These are phyloP conservation scores for Gymnocypris eckloni DNA, from an alignment of 2,797 vertebrate genomes.

Conservation along the genomic window DNA sequence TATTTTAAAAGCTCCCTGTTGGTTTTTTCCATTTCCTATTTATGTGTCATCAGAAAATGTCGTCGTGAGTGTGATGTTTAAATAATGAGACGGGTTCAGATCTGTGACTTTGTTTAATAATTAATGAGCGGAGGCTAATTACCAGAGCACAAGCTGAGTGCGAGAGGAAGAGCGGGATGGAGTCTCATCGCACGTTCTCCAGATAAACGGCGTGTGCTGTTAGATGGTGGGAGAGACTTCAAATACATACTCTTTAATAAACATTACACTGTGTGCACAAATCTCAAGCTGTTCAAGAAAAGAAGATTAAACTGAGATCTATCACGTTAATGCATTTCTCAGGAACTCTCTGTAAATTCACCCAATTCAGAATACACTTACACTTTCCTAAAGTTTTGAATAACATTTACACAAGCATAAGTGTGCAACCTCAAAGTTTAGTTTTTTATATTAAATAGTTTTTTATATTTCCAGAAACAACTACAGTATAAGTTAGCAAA, in stretches of 20 bases:
- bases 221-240: constrained; percentile 23
- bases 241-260: constrained; percentile 41
- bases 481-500: background rate
- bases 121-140: constrained; percentile 63
- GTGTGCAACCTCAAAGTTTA: background rate
- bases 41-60: constrained; percentile 57
- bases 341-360: background rate
- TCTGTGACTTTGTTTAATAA: constrained; percentile 56
- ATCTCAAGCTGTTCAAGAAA: constrained; percentile 18
- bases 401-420: constrained; percentile 11
- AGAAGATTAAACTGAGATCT: constrained; percentile 19
- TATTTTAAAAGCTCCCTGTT: constrained; percentile 44
- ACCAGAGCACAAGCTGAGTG: constrained; percentile 21
- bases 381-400: constrained; percentile 15
- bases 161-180: constrained; percentile 3
- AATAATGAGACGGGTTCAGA: constrained; percentile 60
- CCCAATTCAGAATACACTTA: background rate
- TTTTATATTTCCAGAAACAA: background rate
- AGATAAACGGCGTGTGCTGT: background rate
- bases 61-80: constrained; percentile 55
- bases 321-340: constrained; percentile 33
- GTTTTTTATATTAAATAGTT: background rate
- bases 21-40: constrained; percentile 47
- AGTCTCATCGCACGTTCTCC: constrained; percentile 24
- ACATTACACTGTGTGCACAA: constrained; percentile 18